phyloP scores from a whole-genome alignment of 2,113 vertebrate species.

The Cheirogaleus medius region DNA sequence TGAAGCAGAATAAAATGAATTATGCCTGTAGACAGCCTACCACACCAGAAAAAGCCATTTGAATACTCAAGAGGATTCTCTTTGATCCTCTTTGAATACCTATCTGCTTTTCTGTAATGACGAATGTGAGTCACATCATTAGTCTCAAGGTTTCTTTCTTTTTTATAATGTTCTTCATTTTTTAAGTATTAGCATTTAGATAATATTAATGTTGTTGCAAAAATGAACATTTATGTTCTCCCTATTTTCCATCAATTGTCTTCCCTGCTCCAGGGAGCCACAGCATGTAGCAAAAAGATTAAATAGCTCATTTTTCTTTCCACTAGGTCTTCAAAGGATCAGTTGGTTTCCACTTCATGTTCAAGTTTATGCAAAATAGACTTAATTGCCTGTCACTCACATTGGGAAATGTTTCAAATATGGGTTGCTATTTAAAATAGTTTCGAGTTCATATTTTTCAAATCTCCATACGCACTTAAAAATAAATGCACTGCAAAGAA shows the following conservation, averaged over 20 bases:
- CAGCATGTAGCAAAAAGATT: background rate
- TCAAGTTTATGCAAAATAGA: conserved; percentile 60
- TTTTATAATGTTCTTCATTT: background rate
- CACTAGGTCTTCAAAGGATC: conserved; percentile 47
- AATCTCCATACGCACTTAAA: conserved; percentile 73
- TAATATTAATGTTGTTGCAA: background rate
- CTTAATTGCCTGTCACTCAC: conserved; percentile 53
- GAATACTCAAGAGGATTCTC: background rate
- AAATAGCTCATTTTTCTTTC: conserved; percentile 30
- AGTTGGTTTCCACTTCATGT: conserved; percentile 43
- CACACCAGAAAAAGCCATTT: background rate
- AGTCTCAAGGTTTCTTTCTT: background rate
- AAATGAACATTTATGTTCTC: background rate
- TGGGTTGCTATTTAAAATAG: conserved; percentile 73
- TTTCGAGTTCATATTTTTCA: conserved; percentile 66
- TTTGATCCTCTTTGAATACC: background rate
- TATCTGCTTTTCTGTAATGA: background rate
- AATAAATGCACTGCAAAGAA: conserved; percentile 75
- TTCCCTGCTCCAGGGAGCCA: background rate
- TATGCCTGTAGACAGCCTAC: background rate
- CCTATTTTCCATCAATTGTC: background rate
- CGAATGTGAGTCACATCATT: background rate
- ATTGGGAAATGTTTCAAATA: conserved; percentile 64
- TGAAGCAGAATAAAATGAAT: background rate
- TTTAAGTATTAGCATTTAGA: background rate